phyloP scores from a whole-genome alignment of 2,888 invertebrate species.

The Zygothrica quintamaculata region DNA sequence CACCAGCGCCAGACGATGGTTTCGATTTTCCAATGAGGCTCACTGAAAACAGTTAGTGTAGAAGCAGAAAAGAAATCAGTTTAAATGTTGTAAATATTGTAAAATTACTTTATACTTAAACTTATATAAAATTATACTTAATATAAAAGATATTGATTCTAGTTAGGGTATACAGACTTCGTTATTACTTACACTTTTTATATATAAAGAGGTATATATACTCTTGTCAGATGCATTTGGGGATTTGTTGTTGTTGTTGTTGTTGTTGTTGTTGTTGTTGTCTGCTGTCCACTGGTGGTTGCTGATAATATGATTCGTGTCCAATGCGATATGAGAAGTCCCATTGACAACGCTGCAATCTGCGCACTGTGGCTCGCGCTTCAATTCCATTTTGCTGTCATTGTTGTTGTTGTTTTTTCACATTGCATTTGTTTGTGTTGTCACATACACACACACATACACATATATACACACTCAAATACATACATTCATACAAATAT shows the following conservation, averaged over 20 bases:
- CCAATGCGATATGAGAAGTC: slow-evolving; percentile 61
- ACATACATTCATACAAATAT: slow-evolving; percentile 5
- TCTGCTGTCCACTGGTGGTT: slow-evolving; percentile 24
- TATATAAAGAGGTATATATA: no score
- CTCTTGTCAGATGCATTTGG: slow-evolving; percentile 44
- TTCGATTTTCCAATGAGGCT: not conserved
- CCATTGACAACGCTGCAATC: slow-evolving; percentile 62
- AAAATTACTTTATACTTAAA: no score
- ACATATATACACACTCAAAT: slow-evolving; percentile 11
- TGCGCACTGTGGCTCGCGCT: slow-evolving; percentile 49
- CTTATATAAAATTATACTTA: no score
- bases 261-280: slow-evolving; percentile 30
- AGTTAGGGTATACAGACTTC: slow-evolving; percentile 27
- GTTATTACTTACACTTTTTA: not conserved
- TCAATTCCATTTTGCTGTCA: slow-evolving; percentile 52
- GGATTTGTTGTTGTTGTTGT: slow-evolving; percentile 45
- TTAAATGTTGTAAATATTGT: not conserved
- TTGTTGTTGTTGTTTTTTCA: slow-evolving; percentile 57
- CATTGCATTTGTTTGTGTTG: slow-evolving; percentile 61
- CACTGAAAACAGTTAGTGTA: not conserved
- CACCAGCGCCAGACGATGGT: slow-evolving; percentile 8
- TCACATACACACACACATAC: slow-evolving; percentile 47
- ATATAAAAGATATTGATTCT: not conserved
- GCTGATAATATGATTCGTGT: slow-evolving; percentile 77
- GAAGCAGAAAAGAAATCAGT: slow-evolving; percentile 11